Evolutionary conservation across 2,113 vertebrate species (phyloP), one percentile per base, ranked within the genome.

Genomic region (Candoia aspera): DNA sequence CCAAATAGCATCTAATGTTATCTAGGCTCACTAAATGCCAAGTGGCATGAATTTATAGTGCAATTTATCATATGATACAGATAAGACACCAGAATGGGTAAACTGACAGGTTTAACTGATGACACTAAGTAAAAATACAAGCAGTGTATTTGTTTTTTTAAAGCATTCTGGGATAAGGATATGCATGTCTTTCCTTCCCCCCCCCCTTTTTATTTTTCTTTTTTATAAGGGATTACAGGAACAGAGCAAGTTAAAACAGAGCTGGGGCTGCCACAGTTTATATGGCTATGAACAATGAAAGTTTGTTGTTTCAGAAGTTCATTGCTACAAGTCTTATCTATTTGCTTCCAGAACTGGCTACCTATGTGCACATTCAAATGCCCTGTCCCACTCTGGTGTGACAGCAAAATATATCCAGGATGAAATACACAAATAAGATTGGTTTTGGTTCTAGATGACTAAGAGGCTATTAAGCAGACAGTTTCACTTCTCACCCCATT

Each of bases 41-140:
- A 90, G 59, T 95, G 93, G 96, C 89, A 96, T 92, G 79, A 3
- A 96, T 96, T 95, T 96, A 96, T 95, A 93, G 88, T 68, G 58
- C 57, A 96, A 96, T 96, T 96, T 96, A 95, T 95, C 91, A 94
- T 96, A 89, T 95, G 87, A 96, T 91, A 96, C 59, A 96, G 94
- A 95, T 96, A 96, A 97, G 94, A 91, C 95, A 96, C 17, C 58
- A 60, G 42, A 95, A 59, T 88, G 84, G 89, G n/a, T 92, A 96
- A 96, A 84, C 84, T 96, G 95, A 95, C 94, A 97, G 54, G n/a
- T 97, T 96, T 97, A 97, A 96, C 92, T 96, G 95, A 97, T 97
- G 95, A 95, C 83, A 95, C 83, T 87, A 91, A 93, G 90, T 91
- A 93, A 95, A 97, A 97, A 96, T 93, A 97, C 64, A 96, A 95